These are phyloP conservation scores for Sylvilagus floridanus DNA, from an alignment of 2,797 vertebrate species.

Conservation along the genomic window DNA sequence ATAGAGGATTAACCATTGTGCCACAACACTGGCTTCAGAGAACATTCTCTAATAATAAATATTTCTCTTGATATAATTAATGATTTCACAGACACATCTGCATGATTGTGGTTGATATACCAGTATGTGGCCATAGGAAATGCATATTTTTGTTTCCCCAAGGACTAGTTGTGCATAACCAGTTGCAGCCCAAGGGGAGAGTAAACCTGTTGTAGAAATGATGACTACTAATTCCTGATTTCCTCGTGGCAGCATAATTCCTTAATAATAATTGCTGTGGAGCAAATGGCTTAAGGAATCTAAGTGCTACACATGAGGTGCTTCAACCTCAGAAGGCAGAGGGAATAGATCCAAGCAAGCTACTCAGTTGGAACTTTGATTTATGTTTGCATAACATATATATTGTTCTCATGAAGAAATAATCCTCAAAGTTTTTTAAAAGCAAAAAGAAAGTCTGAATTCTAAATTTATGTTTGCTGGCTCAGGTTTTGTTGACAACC, in stretches of 20 bases:
- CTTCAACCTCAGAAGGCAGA: background rate
- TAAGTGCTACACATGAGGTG: accelerated
- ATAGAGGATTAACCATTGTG: no score
- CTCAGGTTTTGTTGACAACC: conserved; percentile 76
- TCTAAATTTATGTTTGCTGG: conserved; percentile 64
- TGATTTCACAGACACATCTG: background rate
- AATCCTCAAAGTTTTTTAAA: background rate
- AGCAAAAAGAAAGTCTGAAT: conserved; percentile 37
- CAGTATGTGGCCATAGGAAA: background rate
- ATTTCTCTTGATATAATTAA: background rate
- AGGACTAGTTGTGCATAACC: background rate
- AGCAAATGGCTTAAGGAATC: background rate
- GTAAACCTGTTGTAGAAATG: background rate
- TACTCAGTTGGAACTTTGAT: background rate
- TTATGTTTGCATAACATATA: background rate
- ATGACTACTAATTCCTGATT: background rate
- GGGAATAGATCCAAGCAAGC: background rate
- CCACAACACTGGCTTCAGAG: no score
- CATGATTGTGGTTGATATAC: background rate
- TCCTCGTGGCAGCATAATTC: background rate
- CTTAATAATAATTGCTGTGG: background rate
- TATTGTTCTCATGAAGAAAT: conserved; percentile 5
- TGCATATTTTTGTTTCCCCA: background rate
- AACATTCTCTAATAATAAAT: background rate
- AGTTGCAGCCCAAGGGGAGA: background rate